Conservation (phyloP, 1,140 invertebrate species). For the Chironomus tepperi region DNA sequence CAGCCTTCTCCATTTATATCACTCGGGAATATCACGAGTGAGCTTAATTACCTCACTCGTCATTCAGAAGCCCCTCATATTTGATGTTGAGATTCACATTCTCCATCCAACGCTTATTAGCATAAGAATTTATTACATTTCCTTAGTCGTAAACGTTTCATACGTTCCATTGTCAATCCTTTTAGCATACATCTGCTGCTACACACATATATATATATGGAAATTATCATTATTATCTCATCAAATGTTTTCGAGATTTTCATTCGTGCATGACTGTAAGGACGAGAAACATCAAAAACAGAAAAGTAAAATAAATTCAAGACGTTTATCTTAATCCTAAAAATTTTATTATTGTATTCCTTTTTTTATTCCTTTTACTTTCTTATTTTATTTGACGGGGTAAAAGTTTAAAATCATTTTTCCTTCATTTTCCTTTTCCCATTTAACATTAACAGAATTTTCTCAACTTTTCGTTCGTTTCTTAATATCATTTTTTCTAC, state of each 20-base stretch:
- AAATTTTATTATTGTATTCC: constrained; percentile 9
- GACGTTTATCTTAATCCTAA: constrained; percentile 8
- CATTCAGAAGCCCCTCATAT: too few relatives aligned
- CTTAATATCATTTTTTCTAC: too few relatives aligned
- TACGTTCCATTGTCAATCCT: too few relatives aligned
- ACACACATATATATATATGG: background rate
- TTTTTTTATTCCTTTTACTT: background rate
- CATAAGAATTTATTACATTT: background rate
- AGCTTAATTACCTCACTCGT: too few relatives aligned
- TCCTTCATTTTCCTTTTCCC: background rate
- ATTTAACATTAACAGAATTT: background rate
- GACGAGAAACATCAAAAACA: background rate
- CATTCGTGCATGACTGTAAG: background rate
- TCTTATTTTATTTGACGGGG: background rate
- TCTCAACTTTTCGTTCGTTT: background rate
- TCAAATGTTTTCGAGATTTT: background rate
- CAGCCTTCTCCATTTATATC: too few relatives aligned
- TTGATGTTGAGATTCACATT: too few relatives aligned
- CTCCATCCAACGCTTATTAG: too few relatives aligned
- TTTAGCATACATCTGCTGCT: too few relatives aligned
- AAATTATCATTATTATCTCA: constrained; percentile 10
- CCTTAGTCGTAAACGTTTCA: background rate
- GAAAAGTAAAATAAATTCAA: constrained; percentile 11
- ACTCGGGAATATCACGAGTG: too few relatives aligned
- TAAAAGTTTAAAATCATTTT: constrained; percentile 7